Base-by-base conservation (phyloP, 2,888 invertebrate species). In the Heteromurus nitidus region DNA sequence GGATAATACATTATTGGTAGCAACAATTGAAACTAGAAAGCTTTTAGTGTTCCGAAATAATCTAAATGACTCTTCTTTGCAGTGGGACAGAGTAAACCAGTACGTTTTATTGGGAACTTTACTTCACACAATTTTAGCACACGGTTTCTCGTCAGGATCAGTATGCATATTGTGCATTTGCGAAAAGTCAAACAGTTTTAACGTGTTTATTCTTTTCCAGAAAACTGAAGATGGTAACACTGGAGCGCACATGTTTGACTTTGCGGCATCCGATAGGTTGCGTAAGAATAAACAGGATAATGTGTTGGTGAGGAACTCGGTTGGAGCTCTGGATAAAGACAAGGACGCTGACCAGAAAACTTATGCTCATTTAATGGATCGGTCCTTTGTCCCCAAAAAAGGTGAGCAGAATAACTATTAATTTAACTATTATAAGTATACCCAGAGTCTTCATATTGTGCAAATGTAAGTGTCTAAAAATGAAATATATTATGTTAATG, bases 341-440 rank as follows among this genome's bases (percentile, higher is more conserved):
- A 5, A 50, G 18, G 18, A n/a, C n/a, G 18, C 9, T 13, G 5
- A 36, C 3, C 5, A 24, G 22, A 55, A 28, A 18, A 11, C 30
- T 9, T 62, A 62, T 20, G 62, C 16, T 16, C 62, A 68, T 68
- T n/a, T 68, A n/a, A 44, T 68, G 50, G 68, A 68, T 9, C 16
- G 18, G n/a, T n/a, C 26, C 24, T 68, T 26, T 47, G 47, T 68
- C n/a, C 68, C 68, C 16, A 7, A 26, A 16, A 36, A 47, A 36
- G 13, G 36, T 13, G 13, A 36, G 7, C 7, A 36, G 7, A 36
- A 36, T 36, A 36, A 36, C 7, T 36, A 36, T n/a, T n/a, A n/a
- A n/a, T n/a, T n/a, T n/a, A n/a, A n/a, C n/a, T n/a, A n/a, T n/a
- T n/a, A n/a, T n/a, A n/a, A n/a, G n/a, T n/a, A n/a, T n/a, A n/a